Base-by-base conservation (phyloP, 2,888 invertebrate species). In the Melipona bicolor region DNA sequence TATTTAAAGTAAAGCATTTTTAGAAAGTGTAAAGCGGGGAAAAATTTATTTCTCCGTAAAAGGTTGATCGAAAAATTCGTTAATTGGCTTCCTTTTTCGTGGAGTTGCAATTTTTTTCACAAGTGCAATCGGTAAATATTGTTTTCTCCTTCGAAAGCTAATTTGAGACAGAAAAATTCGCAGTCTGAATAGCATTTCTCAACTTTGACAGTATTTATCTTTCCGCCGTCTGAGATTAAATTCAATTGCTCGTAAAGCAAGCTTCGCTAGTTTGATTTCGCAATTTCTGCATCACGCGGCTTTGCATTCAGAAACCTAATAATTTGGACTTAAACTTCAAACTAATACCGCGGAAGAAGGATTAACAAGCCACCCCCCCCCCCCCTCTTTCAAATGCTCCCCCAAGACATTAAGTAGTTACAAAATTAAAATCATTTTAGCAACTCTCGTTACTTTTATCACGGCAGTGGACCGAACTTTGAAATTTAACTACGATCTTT, bases 291-390 rank as follows among this genome's bases (percentile, higher is more conserved):
- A 61, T 77, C 62, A 70, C 67, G 19, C 19, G 15, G 21, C 6
- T 54, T 21, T 59, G 15, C 27, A 50, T 27, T 76, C 61, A 6
- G 70, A 70, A 50, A 77, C 61, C 61, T 70, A 70, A 77, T 77
- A 50, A 77, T 61, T 70, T 50, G 59, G 70, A 17, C 24, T 77
- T 77, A 77, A 61, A 56, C 68, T 75, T 54, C 32, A 61, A 50
- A 49, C 70, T 77, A 50, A 70, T 77, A 61, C 52, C 36, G n/a
- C 36, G 17, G 19, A 77, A 61, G 77, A 62, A 32, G 70, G 61
- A 77, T 77, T 77, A 77, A 24, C 50, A 77, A 77, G 61, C 61
- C 43, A 43, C 9, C 43, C 43, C 43, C 43, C 9, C 9, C 43
- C 43, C 43, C 32, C 13, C 69, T 4, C 50, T 61, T 52, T 61